A percentile compares a stretch with the other conserved stretches of the same genome.
Evolutionary conservation across 1,140 invertebrate species (phyloP).

Genomic region (Portunus trituberculatus): DNA sequence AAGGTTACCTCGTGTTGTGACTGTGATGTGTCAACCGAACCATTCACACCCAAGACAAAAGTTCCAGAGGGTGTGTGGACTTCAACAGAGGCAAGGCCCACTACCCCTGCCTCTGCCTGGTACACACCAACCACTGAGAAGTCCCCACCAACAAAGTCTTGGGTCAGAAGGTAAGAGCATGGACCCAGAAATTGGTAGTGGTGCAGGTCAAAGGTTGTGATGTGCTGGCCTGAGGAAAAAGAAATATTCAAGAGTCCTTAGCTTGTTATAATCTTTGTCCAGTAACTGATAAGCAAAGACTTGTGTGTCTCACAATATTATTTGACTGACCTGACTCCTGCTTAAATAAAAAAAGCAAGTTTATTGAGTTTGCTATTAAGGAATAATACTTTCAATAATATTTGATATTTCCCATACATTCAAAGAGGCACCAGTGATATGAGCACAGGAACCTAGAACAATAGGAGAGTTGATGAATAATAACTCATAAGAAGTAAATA

Average conservation of each 20-base stretch:
- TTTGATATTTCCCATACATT: too few species aligned
- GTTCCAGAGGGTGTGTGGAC: neutral
- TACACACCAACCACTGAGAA: constrained; percentile 61
- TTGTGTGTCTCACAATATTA: too few species aligned
- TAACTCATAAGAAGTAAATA: too few species aligned
- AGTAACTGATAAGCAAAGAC: too few species aligned
- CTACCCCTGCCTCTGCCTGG: neutral
- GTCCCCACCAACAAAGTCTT: constrained; percentile 53
- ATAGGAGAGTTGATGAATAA: too few species aligned
- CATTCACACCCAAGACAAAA: constrained; percentile 37
- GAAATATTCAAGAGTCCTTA: neutral
- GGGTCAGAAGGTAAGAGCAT: constrained; percentile 57
- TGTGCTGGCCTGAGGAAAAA: constrained; percentile 53
- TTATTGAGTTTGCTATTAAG: too few species aligned
- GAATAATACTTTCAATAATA: too few species aligned
- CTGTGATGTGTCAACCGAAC: constrained; percentile 34
- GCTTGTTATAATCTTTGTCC: too few species aligned
- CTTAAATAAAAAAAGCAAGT: too few species aligned
- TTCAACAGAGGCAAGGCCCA: constrained; percentile 35
- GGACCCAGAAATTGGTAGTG: constrained; percentile 68
- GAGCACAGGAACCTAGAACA: too few species aligned
- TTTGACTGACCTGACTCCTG: too few species aligned
- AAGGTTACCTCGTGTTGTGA: neutral
- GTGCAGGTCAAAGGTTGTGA: constrained; percentile 64
- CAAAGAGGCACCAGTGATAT: too few species aligned